A percentile compares a stretch with the other conserved stretches of the same genome.
Conservation (phyloP, 2,113 vertebrate species). For the Leiothrix lutea region DNA sequence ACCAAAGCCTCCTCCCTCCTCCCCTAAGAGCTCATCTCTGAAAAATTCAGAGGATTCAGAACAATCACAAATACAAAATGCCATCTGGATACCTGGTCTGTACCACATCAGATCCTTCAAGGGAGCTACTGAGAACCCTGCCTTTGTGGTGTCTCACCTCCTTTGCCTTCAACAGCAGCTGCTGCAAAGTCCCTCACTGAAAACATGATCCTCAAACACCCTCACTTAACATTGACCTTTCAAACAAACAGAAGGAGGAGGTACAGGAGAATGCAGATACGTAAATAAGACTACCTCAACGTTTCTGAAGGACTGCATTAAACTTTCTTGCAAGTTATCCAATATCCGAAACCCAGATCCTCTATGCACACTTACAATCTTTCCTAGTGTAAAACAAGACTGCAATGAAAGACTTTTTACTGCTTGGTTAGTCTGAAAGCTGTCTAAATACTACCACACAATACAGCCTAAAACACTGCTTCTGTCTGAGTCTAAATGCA, state of each 20-base stretch:
- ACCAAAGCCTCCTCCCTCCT: background rate
- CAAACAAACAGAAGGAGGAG: background rate
- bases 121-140: background rate
- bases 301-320: background rate
- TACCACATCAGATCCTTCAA: background rate
- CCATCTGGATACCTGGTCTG: background rate
- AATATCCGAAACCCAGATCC: background rate
- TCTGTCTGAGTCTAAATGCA: background rate
- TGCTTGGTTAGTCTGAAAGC: background rate
- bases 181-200: background rate
- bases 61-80: background rate
- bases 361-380: fast-evolving
- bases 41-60: background rate
- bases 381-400: background rate
- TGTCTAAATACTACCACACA: background rate
- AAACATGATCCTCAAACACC: background rate
- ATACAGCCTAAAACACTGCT: background rate
- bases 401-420: background rate
- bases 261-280: background rate
- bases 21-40: background rate
- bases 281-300: background rate
- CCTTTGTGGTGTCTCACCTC: background rate
- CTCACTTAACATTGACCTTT: background rate
- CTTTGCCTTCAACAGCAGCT: background rate
- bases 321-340: background rate